These are phyloP conservation scores for Alfaro cultratus DNA, from an alignment of 2,797 vertebrate species.

Conservation along the genomic window DNA sequence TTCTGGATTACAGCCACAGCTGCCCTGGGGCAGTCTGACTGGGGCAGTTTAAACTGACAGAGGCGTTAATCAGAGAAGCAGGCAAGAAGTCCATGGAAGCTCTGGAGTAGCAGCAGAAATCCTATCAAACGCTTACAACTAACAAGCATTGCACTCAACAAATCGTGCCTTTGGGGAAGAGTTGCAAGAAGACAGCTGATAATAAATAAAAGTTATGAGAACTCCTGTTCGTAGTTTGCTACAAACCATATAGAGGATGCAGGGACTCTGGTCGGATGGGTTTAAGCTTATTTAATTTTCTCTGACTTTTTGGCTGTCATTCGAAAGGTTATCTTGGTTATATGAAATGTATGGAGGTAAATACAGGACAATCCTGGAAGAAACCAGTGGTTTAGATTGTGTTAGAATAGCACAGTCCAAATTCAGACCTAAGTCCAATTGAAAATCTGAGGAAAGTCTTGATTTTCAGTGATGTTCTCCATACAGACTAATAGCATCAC, in stretches of 20 bases:
- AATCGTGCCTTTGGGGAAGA: not conserved
- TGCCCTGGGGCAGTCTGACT: not conserved
- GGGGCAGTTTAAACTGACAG: not conserved
- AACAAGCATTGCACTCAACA: not conserved
- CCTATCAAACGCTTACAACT: not conserved
- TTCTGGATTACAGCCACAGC: not conserved
- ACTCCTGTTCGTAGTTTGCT: not conserved
- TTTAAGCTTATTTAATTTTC: not conserved
- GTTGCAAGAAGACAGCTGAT: not conserved
- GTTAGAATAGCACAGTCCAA: not conserved
- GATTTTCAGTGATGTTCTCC: not conserved
- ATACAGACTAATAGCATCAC: not conserved
- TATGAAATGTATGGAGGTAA: not conserved
- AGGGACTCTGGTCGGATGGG: not conserved
- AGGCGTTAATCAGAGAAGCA: not conserved
- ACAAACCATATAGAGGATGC: not conserved
- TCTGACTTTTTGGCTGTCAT: not conserved
- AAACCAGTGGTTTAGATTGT: not conserved
- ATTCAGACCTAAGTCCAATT: not conserved
- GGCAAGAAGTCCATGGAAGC: no score
- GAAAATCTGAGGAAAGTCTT: not conserved
- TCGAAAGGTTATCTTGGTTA: not conserved
- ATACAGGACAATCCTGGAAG: not conserved
- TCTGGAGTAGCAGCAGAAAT: not conserved
- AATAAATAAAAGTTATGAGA: not conserved